Conservation (phyloP, 2,113 vertebrate genomes). For the Grantiella picta region DNA sequence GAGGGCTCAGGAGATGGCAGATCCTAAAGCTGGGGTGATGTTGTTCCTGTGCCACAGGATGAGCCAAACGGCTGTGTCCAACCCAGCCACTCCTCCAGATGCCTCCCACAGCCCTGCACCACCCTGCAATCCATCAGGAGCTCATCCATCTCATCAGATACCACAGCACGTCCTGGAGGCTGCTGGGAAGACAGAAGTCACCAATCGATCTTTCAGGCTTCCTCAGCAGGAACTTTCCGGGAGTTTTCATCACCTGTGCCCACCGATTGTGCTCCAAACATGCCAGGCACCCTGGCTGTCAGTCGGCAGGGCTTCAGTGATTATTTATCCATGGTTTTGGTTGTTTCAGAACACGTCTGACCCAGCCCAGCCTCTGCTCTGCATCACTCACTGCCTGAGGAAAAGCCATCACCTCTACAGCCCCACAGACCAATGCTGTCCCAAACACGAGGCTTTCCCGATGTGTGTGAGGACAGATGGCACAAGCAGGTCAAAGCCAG, state of each 20-base stretch:
- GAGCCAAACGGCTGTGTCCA: rapidly evolving
- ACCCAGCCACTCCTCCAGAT: rapidly evolving
- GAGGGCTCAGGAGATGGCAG: background rate
- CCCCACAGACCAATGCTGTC: background rate
- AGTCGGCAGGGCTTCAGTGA: background rate
- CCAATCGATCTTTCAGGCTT: background rate
- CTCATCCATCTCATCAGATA: background rate
- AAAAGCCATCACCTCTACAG: background rate
- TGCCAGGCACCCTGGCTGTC: background rate
- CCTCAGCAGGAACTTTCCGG: background rate
- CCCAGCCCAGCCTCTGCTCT: background rate
- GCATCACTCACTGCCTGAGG: rapidly evolving
- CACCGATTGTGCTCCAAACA: rapidly evolving
- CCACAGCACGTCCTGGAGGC: background rate
- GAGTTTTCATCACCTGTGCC: background rate
- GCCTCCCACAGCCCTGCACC: background rate
- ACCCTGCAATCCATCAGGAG: background rate
- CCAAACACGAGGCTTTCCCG: rapidly evolving
- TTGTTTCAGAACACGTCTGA: rapidly evolving
- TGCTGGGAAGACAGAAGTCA: background rate
- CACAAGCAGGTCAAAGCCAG: background rate
- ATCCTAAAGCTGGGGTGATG: rapidly evolving
- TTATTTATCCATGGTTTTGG: rapidly evolving
- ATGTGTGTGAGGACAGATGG: rapidly evolving
- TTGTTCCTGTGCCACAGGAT: rapidly evolving